phyloP scores from a whole-genome alignment of 2,888 invertebrate species.

The Tineola bisselliella region DNA sequence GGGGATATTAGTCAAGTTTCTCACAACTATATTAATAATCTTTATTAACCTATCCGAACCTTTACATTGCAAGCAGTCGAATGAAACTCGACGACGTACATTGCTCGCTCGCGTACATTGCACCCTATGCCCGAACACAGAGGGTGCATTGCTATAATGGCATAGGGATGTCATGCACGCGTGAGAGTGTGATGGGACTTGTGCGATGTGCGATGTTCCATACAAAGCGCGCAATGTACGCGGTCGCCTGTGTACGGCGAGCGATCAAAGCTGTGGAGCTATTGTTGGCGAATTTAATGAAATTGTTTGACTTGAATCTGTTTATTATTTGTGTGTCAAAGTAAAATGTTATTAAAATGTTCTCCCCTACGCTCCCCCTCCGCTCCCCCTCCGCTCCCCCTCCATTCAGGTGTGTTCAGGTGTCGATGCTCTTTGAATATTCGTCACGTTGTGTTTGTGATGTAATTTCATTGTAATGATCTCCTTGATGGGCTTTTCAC shows the following conservation, averaged over 20 bases:
- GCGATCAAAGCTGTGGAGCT: not conserved
- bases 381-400: not conserved
- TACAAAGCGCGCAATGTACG: not conserved
- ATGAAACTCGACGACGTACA: not conserved
- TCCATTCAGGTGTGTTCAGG: too few species aligned
- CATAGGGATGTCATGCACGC: too few species aligned
- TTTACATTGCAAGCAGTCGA: not conserved
- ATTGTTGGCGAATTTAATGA: slow-evolving; percentile 9
- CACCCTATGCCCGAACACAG: too few species aligned
- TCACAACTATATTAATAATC: slow-evolving; percentile 16
- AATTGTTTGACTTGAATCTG: slow-evolving; percentile 11
- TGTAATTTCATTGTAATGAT: too few species aligned
- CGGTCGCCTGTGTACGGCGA: not conserved
- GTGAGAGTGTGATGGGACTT: too few species aligned
- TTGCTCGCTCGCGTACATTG: not conserved
- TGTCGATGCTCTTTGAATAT: too few species aligned
- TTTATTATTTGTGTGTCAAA: slow-evolving; percentile 10
- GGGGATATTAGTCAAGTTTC: slow-evolving; percentile 13
- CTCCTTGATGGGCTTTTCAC: too few species aligned
- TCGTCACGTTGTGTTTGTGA: too few species aligned
- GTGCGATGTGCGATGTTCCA: too few species aligned
- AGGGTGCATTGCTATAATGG: too few species aligned
- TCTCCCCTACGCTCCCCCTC: not conserved
- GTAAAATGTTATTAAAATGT: slow-evolving; percentile 9
- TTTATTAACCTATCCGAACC: slow-evolving; percentile 10